Evolutionary conservation across 2,113 vertebrate species (phyloP), one percentile per base, ranked within the genome.

Genomic region (Cisticola juncidis): DNA sequence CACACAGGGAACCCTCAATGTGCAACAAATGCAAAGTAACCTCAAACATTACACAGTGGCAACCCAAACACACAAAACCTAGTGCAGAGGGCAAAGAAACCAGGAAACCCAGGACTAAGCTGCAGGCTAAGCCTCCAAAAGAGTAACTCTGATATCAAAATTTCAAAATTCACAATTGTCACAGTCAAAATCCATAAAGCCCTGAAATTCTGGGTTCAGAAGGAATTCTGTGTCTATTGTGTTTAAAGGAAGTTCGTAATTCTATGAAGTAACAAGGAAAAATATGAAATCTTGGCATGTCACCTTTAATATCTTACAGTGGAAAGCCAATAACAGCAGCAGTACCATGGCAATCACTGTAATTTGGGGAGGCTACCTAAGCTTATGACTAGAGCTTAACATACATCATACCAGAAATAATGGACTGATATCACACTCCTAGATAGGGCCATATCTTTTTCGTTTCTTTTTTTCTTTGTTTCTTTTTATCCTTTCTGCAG

Each of bases 401-500:
- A 77, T 12, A 22, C 8, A 50, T 24, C 29, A 31, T 51, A 64
- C 44, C 36, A 87, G 28, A 89, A 70, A 40, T 8, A 54, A 45
- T 1, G 10, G 22, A 56, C 15, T 11, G 23, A 48, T 12, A 48
- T 12, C 57, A 69, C 24, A 18, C 35, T 48, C 31, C 31, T 48
- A 33, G 7, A 66, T 2, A 64, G 11, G 53, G 6, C 1, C 24
- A 29, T 5, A 1, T 23, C 54, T 9, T 36, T 40, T 5, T 33
- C 42, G 14, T 42, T 28, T 26, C 28, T 48, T 57, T 5, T 29
- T 47, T 33, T 25, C 21, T 36, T 17, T 5, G 12, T 23, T 45
- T 47, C 3, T 17, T 21, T 33, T 33, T 42, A 25, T 22, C 17
- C 9, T 18, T 42, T 9, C 44, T 40, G 10, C 31, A 57, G 36